Evolutionary conservation across 2,888 invertebrate genomes (phyloP).

Genomic region (Gymnocheta viridis): DNA sequence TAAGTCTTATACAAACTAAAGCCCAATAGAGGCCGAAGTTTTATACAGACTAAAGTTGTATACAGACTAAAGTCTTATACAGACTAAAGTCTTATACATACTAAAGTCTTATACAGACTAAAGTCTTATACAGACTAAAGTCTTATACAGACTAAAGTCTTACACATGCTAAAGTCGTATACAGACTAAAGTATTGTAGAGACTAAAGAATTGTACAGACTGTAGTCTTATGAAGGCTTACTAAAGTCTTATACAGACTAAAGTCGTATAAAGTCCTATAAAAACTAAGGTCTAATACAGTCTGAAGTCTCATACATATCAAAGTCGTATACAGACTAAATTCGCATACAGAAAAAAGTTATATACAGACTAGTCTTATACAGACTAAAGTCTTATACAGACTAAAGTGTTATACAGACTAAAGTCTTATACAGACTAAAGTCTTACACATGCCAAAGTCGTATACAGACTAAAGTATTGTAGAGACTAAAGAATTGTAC

Average conservation of each 20-base stretch:
- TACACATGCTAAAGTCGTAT: too few species aligned
- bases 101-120: background rate
- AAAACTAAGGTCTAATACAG: background rate
- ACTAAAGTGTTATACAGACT: background rate
- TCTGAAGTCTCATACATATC: background rate
- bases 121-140: background rate
- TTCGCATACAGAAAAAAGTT: too few species aligned
- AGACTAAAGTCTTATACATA: background rate
- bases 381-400: background rate
- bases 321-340: background rate
- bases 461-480: too few species aligned
- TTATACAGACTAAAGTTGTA: background rate
- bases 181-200: too few species aligned
- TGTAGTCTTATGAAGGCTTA: too few species aligned
- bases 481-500: background rate
- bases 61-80: background rate
- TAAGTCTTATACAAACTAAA: background rate
- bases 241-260: background rate
- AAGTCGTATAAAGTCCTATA: background rate
- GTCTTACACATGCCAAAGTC: too few species aligned
- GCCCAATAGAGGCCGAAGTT: too few species aligned
- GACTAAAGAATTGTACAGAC: too few species aligned
- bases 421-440: background rate
- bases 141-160: background rate
- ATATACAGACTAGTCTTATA: background rate